Evolutionary conservation across 2,113 vertebrate genomes (phyloP).

Genomic region (Geothlypis trichas): DNA sequence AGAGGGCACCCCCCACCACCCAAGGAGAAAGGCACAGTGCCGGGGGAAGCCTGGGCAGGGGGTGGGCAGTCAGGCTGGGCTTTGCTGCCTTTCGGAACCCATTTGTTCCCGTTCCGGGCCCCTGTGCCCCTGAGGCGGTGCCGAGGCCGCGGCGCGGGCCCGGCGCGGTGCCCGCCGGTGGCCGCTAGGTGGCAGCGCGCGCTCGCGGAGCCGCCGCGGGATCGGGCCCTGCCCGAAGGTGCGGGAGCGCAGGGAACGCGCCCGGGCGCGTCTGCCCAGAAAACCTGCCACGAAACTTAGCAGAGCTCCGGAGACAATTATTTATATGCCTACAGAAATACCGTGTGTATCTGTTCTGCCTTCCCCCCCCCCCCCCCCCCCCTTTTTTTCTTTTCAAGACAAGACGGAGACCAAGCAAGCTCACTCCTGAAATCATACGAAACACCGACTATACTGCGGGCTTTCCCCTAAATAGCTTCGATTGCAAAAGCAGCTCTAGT

Average conservation of each 20-base stretch:
- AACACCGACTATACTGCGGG: accelerated
- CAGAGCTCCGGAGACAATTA: accelerated
- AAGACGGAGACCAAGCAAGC: neutral
- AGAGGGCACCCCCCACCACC: accelerated
- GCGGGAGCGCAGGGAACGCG: neutral
- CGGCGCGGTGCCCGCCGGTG: neutral
- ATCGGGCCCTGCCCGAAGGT: accelerated
- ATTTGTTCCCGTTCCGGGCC: accelerated
- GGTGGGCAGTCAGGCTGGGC: accelerated
- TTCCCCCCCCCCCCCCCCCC: neutral
- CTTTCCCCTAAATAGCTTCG: accelerated
- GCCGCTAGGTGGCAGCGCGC: conserved; percentile 19
- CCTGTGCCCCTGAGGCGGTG: accelerated
- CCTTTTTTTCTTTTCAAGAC: neutral
- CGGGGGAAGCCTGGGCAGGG: neutral
- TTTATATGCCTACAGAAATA: neutral
- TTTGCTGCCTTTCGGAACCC: accelerated
- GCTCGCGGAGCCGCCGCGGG: neutral
- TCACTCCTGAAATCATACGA: accelerated
- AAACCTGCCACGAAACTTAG: neutral
- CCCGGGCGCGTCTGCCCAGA: too few species aligned
- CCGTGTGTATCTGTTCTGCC: accelerated
- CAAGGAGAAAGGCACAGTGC: accelerated
- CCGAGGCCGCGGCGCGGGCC: neutral
- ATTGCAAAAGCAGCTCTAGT: neutral